Conservation (phyloP, 2,797 vertebrate genomes). For the Myotis findleyi region DNA sequence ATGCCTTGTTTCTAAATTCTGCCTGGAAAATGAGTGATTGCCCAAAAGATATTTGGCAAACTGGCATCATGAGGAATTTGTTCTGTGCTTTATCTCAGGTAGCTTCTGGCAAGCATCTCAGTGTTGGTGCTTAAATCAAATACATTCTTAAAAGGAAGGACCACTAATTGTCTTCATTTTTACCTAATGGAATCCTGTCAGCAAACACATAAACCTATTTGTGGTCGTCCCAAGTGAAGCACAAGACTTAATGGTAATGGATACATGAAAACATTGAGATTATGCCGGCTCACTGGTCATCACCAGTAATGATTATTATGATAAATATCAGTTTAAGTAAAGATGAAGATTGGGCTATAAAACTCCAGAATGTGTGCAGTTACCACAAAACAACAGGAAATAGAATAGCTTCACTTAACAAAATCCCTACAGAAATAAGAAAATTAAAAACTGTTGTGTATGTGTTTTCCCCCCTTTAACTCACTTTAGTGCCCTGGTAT, state of each 20-base stretch:
- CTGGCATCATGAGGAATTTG: conserved; percentile 8
- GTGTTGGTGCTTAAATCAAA: conserved; percentile 35
- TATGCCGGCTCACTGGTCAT: conserved; percentile 25
- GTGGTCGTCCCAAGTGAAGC: conserved; percentile 45
- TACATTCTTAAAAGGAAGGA: conserved; percentile 15
- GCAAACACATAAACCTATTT: conserved; percentile 34
- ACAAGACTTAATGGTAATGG: conserved; percentile 78
- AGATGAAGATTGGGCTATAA: conserved; percentile 20
- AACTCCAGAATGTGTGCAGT: conserved; percentile 12
- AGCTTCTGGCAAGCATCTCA: conserved; percentile 43
- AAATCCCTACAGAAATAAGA: not conserved
- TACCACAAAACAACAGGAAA: not conserved
- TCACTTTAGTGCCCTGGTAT: not conserved
- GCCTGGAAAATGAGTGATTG: conserved; percentile 59
- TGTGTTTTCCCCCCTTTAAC: not conserved
- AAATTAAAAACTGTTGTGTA: not conserved
- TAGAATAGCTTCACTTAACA: not conserved
- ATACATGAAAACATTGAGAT: conserved; percentile 53
- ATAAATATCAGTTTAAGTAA: conserved; percentile 60
- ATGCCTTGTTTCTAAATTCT: conserved; percentile 37
- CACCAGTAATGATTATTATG: conserved; percentile 62
- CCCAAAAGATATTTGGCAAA: conserved; percentile 38
- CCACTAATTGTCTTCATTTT: not conserved
- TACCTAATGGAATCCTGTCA: not conserved
- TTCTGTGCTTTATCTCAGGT: not conserved